Percentiles rank a stretch among this genome's conserved stretches.
Conservation (phyloP, 2,113 vertebrate genomes). For the Ailuropoda melanoleuca region DNA sequence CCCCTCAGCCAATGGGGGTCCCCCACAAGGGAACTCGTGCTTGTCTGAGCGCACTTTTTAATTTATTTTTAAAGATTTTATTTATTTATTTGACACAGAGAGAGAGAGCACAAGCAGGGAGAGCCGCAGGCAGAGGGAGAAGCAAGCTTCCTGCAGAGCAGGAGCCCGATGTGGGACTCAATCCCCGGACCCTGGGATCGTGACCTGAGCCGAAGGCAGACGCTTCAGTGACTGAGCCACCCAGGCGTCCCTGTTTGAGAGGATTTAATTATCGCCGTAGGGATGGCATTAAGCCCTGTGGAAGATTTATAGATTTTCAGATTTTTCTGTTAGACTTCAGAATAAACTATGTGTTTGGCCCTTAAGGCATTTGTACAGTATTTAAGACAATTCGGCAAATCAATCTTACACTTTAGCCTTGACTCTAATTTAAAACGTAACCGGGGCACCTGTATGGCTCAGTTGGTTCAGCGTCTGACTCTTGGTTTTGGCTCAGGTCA, state of each 20-base stretch:
- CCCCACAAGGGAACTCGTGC: background rate
- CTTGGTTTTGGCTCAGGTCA: background rate
- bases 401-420: background rate
- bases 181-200: too few species aligned
- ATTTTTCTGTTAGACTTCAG: background rate
- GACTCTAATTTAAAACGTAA: background rate
- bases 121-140: too few species aligned
- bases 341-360: background rate
- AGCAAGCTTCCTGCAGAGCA: too few species aligned
- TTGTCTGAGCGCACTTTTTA: too few species aligned
- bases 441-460: background rate
- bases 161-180: too few species aligned
- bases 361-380: background rate
- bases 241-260: background rate
- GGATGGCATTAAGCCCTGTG: too few species aligned
- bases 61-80: too few species aligned
- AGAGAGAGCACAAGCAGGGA: too few species aligned
- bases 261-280: background rate
- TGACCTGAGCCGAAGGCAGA: too few species aligned
- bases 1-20: too few species aligned
- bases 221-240: too few species aligned
- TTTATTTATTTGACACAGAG: too few species aligned
- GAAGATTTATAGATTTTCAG: background rate
- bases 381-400: conserved; percentile 15
- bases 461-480: background rate